Percentiles rank a stretch among this genome's conserved stretches.
Conservation (phyloP, 2,888 invertebrate genomes). For the Willowsia nigromaculata region DNA sequence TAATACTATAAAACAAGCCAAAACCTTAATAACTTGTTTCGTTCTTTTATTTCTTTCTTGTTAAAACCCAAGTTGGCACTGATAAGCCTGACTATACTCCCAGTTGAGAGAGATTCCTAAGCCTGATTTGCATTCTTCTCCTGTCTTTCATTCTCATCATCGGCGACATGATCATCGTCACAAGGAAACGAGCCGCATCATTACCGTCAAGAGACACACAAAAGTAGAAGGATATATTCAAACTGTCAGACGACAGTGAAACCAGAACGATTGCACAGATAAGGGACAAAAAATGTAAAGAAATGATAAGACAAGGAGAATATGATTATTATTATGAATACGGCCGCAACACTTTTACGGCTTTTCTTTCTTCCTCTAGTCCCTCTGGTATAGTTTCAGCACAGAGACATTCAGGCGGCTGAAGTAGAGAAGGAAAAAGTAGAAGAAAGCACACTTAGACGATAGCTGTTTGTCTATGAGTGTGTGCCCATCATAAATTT, state of each 20-base stretch:
- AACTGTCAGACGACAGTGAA: background rate
- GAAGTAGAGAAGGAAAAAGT: background rate
- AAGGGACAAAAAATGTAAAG: conserved; percentile 1
- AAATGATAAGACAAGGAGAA: conserved; percentile 33
- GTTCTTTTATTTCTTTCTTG: background rate
- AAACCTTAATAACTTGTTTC: background rate
- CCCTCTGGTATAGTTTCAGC: conserved; percentile 39
- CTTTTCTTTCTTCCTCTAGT: conserved; percentile 26
- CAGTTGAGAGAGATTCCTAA: background rate
- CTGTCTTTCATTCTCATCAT: background rate
- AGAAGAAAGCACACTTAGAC: background rate
- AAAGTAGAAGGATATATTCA: background rate
- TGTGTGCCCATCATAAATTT: conserved; percentile 29
- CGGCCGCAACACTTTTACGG: conserved; percentile 7
- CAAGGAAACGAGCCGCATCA: conserved; percentile 9
- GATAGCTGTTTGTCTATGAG: background rate
- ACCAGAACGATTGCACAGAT: background rate
- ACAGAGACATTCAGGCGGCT: background rate
- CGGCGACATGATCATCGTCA: background rate
- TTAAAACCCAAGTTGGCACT: background rate
- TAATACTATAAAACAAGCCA: background rate
- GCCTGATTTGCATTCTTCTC: conserved; percentile 2
- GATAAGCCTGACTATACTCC: background rate
- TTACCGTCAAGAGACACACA: conserved; percentile 17
- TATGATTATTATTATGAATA: conserved; percentile 19